Conservation (phyloP, 2,113 vertebrate species). For the Holacanthus passer region DNA sequence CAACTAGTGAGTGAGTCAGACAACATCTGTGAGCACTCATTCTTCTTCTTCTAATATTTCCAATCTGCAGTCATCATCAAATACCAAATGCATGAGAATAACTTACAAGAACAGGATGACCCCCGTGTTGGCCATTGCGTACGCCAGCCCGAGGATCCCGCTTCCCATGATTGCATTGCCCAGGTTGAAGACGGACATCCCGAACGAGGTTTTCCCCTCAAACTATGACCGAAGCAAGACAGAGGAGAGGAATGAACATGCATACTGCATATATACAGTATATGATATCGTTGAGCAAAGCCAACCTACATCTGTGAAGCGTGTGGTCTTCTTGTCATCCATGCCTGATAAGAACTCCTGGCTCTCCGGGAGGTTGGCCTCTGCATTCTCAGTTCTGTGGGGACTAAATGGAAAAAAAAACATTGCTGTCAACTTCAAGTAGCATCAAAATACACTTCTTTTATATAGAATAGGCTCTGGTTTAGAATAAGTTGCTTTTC, state of each 20-base stretch:
- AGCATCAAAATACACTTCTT: neutral
- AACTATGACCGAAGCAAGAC: constrained; percentile 82
- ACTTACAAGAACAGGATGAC: constrained; percentile 97
- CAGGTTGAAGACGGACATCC: constrained; percentile 98
- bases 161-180: constrained; percentile 99
- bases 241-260: constrained; percentile 6
- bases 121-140: constrained; percentile 98
- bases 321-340: constrained; percentile 89
- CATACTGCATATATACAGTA: neutral
- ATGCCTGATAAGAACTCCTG: constrained; percentile 89
- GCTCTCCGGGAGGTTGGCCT: constrained; percentile 82
- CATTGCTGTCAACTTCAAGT: constrained; percentile 10
- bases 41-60: neutral
- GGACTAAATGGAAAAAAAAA: constrained; percentile 66
- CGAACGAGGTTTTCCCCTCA: constrained; percentile 97
- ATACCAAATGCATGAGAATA: neutral
- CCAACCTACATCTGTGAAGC: constrained; percentile 91
- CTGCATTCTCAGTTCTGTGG: constrained; percentile 86
- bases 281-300: neutral
- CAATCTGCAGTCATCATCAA: neutral
- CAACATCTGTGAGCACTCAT: constrained; percentile 22
- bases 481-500: neutral
- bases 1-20: constrained; percentile 25
- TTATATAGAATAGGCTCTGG: no score
- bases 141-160: constrained; percentile 95